Base-by-base conservation (phyloP, 1,140 invertebrate genomes). In the Caerostris darwini region DNA sequence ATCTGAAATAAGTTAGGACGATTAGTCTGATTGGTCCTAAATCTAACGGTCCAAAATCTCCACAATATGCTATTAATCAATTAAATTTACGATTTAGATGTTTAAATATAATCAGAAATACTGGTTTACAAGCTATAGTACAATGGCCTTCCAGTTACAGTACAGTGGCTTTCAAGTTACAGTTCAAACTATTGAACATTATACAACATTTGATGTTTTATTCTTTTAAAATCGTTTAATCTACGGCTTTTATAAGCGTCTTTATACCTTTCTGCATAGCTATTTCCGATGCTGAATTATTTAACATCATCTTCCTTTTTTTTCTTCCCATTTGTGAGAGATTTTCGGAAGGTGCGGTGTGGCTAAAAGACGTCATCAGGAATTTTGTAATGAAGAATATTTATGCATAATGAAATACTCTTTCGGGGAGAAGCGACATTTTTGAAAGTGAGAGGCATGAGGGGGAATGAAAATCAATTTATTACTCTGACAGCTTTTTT, bases 401-500 rank as follows among this genome's bases (percentile, higher is more conserved):
- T 77, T 77, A 77, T 77, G 71, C 71, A 77, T 77, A 77, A 77
- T 77, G 71, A 77, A 77, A 77, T 77, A 77, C 34, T 77, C 71
- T 34, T 50, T 77, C 71, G 10, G 7, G 4, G 71, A 7, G 34
- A 53, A 77, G 71, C 71, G 71, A 77, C 71, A 77, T 77, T 77
- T 77, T 77, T 77, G 71, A 77, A 77, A 77, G 71, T 77, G 71
- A 77, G 71, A 77, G 50, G 71, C 61, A 17, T 14, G 10, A 64
- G 17, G 17, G 7, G 71, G 71, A 34, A 53, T 50, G 71, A 77
- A 77, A 77, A 77, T 77, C 71, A 77, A 77, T 77, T 77, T 77
- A 77, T 77, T 77, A 77, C 71, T 77, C 53, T 77, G 71, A 77
- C 71, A 77, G 71, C 71, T 77, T 77, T 77, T 77, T 77, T 77